Conservation (phyloP, 2,113 vertebrate genomes). For the Columba livia region DNA sequence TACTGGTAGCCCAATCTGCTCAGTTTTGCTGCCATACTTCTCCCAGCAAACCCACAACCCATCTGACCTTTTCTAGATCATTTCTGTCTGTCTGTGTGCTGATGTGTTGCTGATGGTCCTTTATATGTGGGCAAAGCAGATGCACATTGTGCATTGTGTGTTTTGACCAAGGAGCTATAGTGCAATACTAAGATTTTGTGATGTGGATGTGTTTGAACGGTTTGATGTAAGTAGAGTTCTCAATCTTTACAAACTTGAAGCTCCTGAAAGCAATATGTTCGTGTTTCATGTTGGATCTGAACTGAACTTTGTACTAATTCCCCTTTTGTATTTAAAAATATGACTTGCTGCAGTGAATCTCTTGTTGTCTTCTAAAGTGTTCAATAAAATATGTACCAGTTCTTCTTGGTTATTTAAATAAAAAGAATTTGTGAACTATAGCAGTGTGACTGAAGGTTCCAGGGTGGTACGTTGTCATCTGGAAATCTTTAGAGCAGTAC, state of each 20-base stretch:
- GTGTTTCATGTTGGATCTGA: neutral
- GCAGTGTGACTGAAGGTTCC: neutral
- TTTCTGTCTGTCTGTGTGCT: neutral
- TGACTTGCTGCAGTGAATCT: neutral
- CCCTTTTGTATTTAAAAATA: constrained; percentile 4
- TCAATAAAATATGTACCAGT: neutral
- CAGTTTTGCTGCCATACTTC: neutral
- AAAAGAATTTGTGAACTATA: neutral
- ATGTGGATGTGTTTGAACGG: neutral
- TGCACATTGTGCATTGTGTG: neutral
- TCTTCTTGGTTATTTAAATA: constrained; percentile 15
- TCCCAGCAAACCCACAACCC: neutral
- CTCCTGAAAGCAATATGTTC: neutral
- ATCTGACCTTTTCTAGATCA: neutral
- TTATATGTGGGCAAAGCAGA: neutral
- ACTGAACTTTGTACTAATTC: constrained; percentile 2
- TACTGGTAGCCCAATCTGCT: neutral
- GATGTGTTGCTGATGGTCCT: neutral
- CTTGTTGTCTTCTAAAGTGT: neutral
- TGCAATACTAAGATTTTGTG: constrained; percentile 31
- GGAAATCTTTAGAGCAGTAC: neutral
- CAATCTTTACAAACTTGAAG: neutral
- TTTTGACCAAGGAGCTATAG: neutral
- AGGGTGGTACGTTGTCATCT: accelerated
- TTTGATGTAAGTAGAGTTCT: neutral